phyloP scores from a whole-genome alignment of 2,113 vertebrate genomes.

The Phyllopteryx taeniolatus region DNA sequence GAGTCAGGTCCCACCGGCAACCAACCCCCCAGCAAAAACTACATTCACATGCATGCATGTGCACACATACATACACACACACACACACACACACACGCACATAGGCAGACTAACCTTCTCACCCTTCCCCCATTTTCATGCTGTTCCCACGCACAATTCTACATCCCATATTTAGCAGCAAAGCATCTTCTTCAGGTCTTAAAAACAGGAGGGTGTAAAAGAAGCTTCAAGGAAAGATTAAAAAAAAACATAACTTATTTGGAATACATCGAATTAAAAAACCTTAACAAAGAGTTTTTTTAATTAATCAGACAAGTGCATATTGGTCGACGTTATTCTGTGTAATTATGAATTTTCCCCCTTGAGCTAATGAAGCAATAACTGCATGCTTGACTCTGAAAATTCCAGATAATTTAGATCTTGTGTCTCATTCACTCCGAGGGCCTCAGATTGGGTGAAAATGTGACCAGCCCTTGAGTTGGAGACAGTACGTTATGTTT shows the following conservation, averaged over 20 bases:
- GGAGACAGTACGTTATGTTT: too few species aligned
- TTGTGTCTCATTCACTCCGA: too few species aligned
- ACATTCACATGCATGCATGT: slow-evolving; percentile 5
- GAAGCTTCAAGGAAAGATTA: slow-evolving; percentile 13
- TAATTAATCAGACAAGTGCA: too few species aligned
- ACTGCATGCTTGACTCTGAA: too few species aligned
- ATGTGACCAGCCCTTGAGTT: too few species aligned
- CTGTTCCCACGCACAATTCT: slow-evolving; percentile 3
- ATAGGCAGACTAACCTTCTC: slow-evolving; percentile 10
- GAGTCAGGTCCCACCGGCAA: slow-evolving; percentile 68
- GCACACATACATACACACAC: slow-evolving; percentile 30
- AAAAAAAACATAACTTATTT: slow-evolving; percentile 13
- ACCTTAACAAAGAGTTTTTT: not conserved
- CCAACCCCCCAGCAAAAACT: slow-evolving; percentile 42
- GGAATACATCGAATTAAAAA: not conserved
- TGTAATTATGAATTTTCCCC: too few species aligned
- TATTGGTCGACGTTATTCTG: too few species aligned
- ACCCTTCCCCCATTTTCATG: slow-evolving; percentile 6
- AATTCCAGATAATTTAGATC: too few species aligned
- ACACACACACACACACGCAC: slow-evolving; percentile 3
- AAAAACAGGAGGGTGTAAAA: slow-evolving; percentile 11
- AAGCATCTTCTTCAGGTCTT: slow-evolving; percentile 33
- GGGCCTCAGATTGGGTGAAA: too few species aligned
- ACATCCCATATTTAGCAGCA: slow-evolving; percentile 31
- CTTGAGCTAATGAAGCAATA: too few species aligned